Base-by-base conservation (phyloP, 2,888 invertebrate genomes). In the Cacoxenus indagator region DNA sequence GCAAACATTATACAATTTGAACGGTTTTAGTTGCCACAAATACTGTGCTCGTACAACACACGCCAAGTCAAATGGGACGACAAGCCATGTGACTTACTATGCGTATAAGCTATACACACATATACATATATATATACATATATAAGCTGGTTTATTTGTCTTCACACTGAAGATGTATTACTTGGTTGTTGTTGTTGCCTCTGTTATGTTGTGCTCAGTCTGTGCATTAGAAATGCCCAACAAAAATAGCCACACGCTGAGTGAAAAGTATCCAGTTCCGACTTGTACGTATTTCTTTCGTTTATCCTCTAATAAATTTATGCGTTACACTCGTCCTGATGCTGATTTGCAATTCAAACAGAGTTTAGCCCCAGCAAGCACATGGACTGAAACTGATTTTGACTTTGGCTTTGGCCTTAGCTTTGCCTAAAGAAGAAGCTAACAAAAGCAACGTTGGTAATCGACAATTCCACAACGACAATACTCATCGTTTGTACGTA, bases 291-390 rank as follows among this genome's bases (percentile, higher is more conserved):
- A 31, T 48, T 48, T 48, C 29, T 19, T 48, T 48, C 48, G 54
- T 17, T 37, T 37, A 65, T 54, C 54, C 31, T 31, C 54, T 51
- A 65, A 37, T 65, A 37, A 51, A 54, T 65, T 65, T 65, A 55
- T 57, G 43, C 57, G 64, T 31, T 37, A 17, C 37, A 51, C 31
- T 45, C 45, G 24, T 62, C 29, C 19, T 59, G n/a, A n/a, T 29
- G 24, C 66, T 57, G 66, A 67, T 67, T 67, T 67, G 66, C 66
- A 67, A 67, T 67, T 67, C 66, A 67, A 67, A 62, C 61, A 62
- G n/a, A n/a, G 61, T 62, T 62, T 62, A 62, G 45, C 43, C 43
- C 61, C 29, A 59, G 59, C 31, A 62, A 43, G 31, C 45, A 62
- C 61, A 62, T 9, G 6, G n/a, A 45, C 6, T 3, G 14, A 45